These are phyloP conservation scores for Eretmochelys imbricata DNA, from an alignment of 2,113 vertebrate genomes.

Conservation along the genomic window DNA sequence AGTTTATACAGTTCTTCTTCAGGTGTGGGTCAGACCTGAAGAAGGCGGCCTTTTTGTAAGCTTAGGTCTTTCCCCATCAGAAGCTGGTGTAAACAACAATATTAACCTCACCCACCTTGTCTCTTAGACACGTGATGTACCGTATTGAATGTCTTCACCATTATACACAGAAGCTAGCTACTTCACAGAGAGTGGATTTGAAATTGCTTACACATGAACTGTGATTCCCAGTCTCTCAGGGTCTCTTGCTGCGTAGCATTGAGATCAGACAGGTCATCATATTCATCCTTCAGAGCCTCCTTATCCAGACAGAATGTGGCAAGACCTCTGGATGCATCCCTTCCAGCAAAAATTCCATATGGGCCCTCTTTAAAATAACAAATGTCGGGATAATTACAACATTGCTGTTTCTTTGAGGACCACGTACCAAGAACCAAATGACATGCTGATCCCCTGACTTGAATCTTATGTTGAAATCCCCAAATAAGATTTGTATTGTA, in stretches of 20 bases:
- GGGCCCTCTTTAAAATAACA: constrained; percentile 89
- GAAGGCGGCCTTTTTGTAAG: neutral
- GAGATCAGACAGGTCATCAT: constrained; percentile 96
- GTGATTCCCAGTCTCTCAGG: constrained; percentile 93
- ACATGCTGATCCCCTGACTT: neutral
- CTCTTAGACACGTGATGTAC: neutral
- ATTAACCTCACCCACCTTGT: neutral
- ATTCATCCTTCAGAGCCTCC: constrained; percentile 90
- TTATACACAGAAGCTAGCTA: constrained; percentile 32
- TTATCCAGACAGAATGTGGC: constrained; percentile 97
- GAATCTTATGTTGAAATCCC: neutral
- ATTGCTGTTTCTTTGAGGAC: neutral
- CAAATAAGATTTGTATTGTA: neutral
- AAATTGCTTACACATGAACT: constrained; percentile 92
- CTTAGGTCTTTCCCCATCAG: neutral
- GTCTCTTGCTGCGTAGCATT: constrained; percentile 90
- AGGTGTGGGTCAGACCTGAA: neutral
- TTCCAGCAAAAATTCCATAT: constrained; percentile 95
- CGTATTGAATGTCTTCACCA: neutral
- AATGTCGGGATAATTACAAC: constrained; percentile 30
- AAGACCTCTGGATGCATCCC: constrained; percentile 94
- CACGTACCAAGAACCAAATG: neutral
- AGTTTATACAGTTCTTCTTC: neutral
- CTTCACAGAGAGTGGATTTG: constrained; percentile 19
- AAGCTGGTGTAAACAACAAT: neutral